Evolutionary conservation across 2,113 vertebrate genomes (phyloP).

Genomic region (Ceuthmochares aereus): DNA sequence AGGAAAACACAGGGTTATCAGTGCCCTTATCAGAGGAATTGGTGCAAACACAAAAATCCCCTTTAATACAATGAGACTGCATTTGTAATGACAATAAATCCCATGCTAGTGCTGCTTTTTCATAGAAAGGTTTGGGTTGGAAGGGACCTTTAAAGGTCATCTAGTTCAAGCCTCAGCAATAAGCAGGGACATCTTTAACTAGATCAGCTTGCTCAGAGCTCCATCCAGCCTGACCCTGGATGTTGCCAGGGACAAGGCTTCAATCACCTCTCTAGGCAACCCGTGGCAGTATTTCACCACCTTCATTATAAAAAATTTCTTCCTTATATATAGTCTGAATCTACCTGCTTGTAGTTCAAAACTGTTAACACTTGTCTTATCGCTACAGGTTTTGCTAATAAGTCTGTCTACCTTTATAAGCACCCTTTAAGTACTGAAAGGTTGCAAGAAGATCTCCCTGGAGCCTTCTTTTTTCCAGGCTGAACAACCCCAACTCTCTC

Average conservation of each 20-base stretch:
- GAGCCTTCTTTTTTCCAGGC: no score
- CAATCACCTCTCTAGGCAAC: not conserved
- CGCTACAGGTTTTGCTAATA: no score
- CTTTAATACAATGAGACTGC: not conserved
- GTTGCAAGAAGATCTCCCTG: no score
- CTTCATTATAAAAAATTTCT: not conserved
- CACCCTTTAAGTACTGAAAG: no score
- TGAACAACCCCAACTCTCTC: no score
- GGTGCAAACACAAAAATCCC: not conserved
- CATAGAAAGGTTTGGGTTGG: not conserved
- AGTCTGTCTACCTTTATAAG: no score
- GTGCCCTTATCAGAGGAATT: not conserved
- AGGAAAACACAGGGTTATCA: not conserved
- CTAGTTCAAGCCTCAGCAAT: rapidly evolving
- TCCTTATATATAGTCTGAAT: no score
- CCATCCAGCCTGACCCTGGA: not conserved
- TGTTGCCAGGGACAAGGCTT: not conserved
- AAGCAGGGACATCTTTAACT: not conserved
- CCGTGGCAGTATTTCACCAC: not conserved
- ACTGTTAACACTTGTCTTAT: no score
- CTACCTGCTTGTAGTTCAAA: no score
- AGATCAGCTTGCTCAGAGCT: not conserved
- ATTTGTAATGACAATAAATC: not conserved
- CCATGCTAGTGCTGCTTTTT: not conserved
- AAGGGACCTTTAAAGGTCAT: not conserved